Evolutionary conservation across 2,888 invertebrate species (phyloP), one percentile per base, ranked within the genome.

Genomic region (Brenthis hecate): DNA sequence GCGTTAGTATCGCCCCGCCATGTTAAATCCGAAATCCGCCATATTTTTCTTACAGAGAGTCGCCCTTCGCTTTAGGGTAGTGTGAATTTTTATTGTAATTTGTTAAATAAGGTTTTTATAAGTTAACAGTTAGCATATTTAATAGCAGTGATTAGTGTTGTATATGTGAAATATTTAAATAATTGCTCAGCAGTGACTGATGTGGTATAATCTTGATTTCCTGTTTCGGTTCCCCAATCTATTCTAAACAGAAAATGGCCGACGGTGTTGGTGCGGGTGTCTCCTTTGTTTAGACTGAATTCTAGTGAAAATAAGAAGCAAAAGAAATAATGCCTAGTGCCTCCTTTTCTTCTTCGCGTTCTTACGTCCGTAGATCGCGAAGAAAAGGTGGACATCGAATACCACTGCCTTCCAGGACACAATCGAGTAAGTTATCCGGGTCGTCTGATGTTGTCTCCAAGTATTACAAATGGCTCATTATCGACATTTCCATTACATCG

Each of bases 311-410:
- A 87, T 92, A 91, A 92, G 90, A 88, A 87, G 78, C 84, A 86
- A 86, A 87, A 92, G 91, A 92, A 93, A 96, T 95, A 94, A 97
- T 98, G 98, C 98, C 97, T 95, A 97, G 97, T 95, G 97, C 97
- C 94, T 97, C 97, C 91, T 97, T 97, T 94, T 97, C 97, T 89
- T 97, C 97, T 93, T 96, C 97, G 93, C 96, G 97, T 94, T 96
- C 97, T 93, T 97, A 97, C 94, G 96, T 97, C 86, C 95, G 97
- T 92, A 96, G 97, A 94, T 97, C 97, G 90, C 95, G 97, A 89
- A 96, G 97, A 94, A 97, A 97, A 96, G 97, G 96, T 89, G 96
- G 96, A 83, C 97, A 97, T 93, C 95, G 97, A 88, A 96, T 96
- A 89, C 96, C 96, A 81, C 93, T 96, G 89, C 96, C 96, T 85